These are phyloP conservation scores for Pecten maximus DNA, from an alignment of 2,888 invertebrate genomes.

Conservation along the genomic window DNA sequence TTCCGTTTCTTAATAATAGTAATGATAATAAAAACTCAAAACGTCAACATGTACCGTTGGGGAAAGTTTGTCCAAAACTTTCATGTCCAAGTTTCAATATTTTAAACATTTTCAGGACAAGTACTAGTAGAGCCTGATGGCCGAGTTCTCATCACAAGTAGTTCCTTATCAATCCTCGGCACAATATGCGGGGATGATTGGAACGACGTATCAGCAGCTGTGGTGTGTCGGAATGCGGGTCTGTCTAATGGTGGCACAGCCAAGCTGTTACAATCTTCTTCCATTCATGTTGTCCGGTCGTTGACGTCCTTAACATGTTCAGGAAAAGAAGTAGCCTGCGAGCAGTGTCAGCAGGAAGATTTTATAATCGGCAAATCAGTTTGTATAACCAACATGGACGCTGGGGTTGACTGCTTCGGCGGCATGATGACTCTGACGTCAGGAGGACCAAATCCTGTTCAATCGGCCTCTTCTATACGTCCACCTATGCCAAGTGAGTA, in stretches of 20 bases:
- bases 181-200: constrained; percentile 41
- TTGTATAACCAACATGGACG: background rate
- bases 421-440: background rate
- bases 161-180: background rate
- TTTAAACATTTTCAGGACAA: background rate
- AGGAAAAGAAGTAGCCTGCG: background rate
- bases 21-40: no score
- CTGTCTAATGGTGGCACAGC: constrained; percentile 34
- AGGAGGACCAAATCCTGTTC: background rate
- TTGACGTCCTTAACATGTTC: background rate
- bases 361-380: background rate
- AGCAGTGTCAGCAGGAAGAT: background rate
- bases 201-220: constrained; percentile 41
- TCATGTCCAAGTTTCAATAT: no score
- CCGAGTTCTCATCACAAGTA: constrained; percentile 21
- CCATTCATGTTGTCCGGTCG: background rate
- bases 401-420: background rate
- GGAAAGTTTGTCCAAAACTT: no score
- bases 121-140: constrained; percentile 11
- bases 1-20: no score
- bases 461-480: background rate
- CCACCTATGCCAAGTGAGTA: background rate
- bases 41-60: no score
- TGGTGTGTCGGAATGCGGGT: constrained; percentile 43
- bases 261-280: background rate